Percentiles rank a stretch among this genome's conserved stretches.
Conservation (phyloP, 1,140 invertebrate genomes). For the Meloidogyne chitwoodi region DNA sequence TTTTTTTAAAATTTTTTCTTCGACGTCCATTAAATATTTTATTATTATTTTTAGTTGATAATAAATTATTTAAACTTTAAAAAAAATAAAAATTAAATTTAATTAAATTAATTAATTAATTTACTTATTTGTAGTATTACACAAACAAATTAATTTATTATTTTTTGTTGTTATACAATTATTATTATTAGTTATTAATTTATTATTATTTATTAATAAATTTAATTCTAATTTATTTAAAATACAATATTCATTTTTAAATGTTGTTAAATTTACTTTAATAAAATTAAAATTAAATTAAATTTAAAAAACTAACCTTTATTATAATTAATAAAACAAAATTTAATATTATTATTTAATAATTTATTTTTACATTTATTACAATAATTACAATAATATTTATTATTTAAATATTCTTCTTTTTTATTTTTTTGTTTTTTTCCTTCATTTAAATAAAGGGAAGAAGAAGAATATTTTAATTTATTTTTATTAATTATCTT, state of each 20-base stretch:
- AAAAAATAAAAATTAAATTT: neutral
- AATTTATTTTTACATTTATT: neutral
- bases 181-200: too few relatives aligned
- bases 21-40: neutral
- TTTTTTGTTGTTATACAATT: neutral
- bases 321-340: neutral
- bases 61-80: neutral
- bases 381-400: neutral
- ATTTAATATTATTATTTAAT: neutral
- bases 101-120: neutral
- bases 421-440: neutral
- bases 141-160: neutral
- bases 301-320: neutral
- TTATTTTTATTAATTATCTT: constrained; percentile 6
- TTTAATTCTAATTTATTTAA: neutral
- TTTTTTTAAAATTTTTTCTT: neutral
- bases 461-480: neutral
- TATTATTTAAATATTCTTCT: neutral
- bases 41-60: neutral
- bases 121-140: neutral
- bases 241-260: neutral
- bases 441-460: neutral
- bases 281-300: neutral
- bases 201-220: neutral
- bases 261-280: neutral